phyloP scores from a whole-genome alignment of 1,140 invertebrate genomes.

The Chlorops oryzae region DNA sequence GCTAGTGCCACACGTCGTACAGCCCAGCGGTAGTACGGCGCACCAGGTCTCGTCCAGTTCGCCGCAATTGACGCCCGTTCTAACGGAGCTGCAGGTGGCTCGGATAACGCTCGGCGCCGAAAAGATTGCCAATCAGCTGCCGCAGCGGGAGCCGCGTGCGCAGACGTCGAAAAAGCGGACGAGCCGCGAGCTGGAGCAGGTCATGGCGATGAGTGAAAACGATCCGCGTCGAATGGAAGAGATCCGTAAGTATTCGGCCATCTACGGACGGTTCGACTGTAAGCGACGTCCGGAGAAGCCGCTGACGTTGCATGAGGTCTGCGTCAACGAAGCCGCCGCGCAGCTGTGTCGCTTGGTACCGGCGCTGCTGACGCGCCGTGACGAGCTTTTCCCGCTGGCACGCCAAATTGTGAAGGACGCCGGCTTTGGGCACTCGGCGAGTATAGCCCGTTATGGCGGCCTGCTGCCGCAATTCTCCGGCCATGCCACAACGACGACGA shows the following conservation, averaged over 20 bases:
- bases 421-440: constrained; percentile 59
- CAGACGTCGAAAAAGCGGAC: constrained; percentile 89
- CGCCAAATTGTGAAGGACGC: constrained; percentile 89
- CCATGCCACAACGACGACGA: constrained; percentile 9
- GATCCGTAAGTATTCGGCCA: constrained; percentile 91
- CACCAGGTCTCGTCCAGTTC: constrained; percentile 48
- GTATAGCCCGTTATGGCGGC: constrained; percentile 39
- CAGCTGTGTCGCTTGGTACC: constrained; percentile 89
- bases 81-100: constrained; percentile 76
- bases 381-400: constrained; percentile 92
- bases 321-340: constrained; percentile 93
- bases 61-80: constrained; percentile 65
- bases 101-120: constrained; percentile 73
- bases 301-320: constrained; percentile 88
- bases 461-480: constrained; percentile 31
- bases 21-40: constrained; percentile 16
- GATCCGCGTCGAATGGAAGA: constrained; percentile 87
- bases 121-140: constrained; percentile 73
- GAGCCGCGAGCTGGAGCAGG: constrained; percentile 84
- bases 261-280: constrained; percentile 94
- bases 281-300: constrained; percentile 94
- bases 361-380: constrained; percentile 80
- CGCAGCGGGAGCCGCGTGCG: constrained; percentile 79
- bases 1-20: constrained; percentile 5
- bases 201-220: constrained; percentile 82